Evolutionary conservation across 1,140 invertebrate species (phyloP).

Genomic region (Drosophila ohnishii): DNA sequence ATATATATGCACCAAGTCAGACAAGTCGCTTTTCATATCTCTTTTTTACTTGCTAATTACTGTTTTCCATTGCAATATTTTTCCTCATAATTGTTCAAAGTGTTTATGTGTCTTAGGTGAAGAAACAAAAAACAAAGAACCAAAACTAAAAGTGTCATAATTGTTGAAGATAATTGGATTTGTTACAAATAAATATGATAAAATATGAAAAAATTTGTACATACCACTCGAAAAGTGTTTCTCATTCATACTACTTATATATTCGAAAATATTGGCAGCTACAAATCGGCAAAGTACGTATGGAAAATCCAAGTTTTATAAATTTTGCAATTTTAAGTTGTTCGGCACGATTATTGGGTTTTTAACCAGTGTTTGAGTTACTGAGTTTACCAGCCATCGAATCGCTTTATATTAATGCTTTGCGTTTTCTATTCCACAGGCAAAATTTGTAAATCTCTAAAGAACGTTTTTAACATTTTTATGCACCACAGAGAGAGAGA

Average conservation of each 20-base stretch:
- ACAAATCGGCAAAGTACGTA: constrained; percentile 74
- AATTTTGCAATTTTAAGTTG: constrained; percentile 49
- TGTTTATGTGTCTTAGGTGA: constrained; percentile 54
- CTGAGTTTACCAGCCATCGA: too few species aligned
- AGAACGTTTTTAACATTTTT: constrained; percentile 62
- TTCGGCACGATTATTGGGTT: constrained; percentile 52
- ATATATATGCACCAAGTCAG: constrained; percentile 22
- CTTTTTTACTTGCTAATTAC: constrained; percentile 29
- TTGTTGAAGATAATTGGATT: constrained; percentile 63
- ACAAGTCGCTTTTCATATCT: constrained; percentile 36
- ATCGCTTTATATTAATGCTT: constrained; percentile 35
- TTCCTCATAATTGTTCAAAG: constrained; percentile 46
- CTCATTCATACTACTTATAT: constrained; percentile 7
- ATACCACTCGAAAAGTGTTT: constrained; percentile 46
- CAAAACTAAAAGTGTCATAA: constrained; percentile 63
- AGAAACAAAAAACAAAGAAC: constrained; percentile 29
- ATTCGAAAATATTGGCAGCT: constrained; percentile 60
- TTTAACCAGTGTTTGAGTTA: constrained; percentile 28
- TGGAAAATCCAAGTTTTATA: constrained; percentile 18
- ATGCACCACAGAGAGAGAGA: constrained; percentile 52
- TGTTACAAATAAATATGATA: constrained; percentile 65
- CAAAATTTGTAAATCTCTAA: constrained; percentile 71
- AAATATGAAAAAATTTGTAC: constrained; percentile 48
- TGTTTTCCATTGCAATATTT: constrained; percentile 34
- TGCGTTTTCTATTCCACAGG: constrained; percentile 65